A percentile compares a stretch with the other conserved stretches of the same genome.
phyloP scores from a whole-genome alignment of 2,888 invertebrate species.

The Cryptocephalus moraei region DNA sequence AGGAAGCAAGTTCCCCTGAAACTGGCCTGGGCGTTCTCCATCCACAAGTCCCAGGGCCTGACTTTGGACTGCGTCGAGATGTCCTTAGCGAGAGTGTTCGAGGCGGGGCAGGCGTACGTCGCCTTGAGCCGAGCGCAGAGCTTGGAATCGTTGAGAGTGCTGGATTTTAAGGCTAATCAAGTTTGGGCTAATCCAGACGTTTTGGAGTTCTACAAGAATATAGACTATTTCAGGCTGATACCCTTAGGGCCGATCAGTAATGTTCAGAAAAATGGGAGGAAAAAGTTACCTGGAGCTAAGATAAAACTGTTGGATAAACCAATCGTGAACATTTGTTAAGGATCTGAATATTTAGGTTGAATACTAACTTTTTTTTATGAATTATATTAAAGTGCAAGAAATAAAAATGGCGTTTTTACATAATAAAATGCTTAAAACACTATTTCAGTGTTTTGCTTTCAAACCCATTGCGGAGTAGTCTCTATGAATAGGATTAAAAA shows the following conservation, averaged over 20 bases:
- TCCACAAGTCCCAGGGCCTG: constrained; percentile 92
- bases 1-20: constrained; percentile 65
- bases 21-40: constrained; percentile 95
- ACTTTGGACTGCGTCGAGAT: constrained; percentile 94
- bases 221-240: constrained; percentile 55
- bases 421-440: no score
- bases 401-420: no score
- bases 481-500: no score
- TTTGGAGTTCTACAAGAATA: constrained; percentile 67
- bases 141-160: constrained; percentile 69
- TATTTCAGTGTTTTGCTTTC: no score
- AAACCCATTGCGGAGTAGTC: no score
- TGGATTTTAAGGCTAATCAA: constrained; percentile 76
- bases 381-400: no score
- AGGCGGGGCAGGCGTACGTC: constrained; percentile 94
- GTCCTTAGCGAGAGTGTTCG: constrained; percentile 83
- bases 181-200: constrained; percentile 85
- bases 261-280: constrained; percentile 11
- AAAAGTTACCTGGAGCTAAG: constrained; percentile 9
- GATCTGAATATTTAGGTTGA: neutral
- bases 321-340: constrained; percentile 16
- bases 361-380: no score
- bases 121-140: constrained; percentile 88
- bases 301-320: constrained; percentile 16
- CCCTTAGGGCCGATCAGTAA: constrained; percentile 42